phyloP scores from a whole-genome alignment of 1,140 invertebrate species.

The Brachionus rotundiformis region DNA sequence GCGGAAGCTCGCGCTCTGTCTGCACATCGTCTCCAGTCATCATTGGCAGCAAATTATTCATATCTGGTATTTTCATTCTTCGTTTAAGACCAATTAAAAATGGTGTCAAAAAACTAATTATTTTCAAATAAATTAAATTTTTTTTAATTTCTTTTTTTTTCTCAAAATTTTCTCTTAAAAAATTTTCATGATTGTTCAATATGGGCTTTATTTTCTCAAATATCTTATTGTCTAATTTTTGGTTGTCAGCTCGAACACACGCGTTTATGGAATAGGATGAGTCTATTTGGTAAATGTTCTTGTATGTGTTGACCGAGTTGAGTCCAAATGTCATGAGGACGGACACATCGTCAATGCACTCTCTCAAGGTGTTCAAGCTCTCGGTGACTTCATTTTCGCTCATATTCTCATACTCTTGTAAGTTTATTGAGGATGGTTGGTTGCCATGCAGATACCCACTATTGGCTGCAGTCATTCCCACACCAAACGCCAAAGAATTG shows the following conservation, averaged over 20 bases:
- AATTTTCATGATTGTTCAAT: slow-evolving; percentile 59
- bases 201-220: slow-evolving; percentile 61
- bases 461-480: slow-evolving; percentile 23
- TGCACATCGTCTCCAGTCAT: slow-evolving; percentile 61
- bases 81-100: slow-evolving; percentile 63
- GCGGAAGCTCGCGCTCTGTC: slow-evolving; percentile 63
- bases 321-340: slow-evolving; percentile 60
- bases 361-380: slow-evolving; percentile 57
- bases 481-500: slow-evolving; percentile 35
- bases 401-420: slow-evolving; percentile 56
- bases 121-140: slow-evolving; percentile 59
- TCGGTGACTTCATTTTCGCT: slow-evolving; percentile 58
- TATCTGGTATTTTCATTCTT: slow-evolving; percentile 63
- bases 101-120: slow-evolving; percentile 61
- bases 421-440: not conserved
- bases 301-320: slow-evolving; percentile 55
- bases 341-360: slow-evolving; percentile 58
- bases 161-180: slow-evolving; percentile 46
- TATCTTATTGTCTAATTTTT: slow-evolving; percentile 58
- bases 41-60: slow-evolving; percentile 57
- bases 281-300: slow-evolving; percentile 61
- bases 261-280: slow-evolving; percentile 58
- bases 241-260: slow-evolving; percentile 57
- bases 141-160: slow-evolving; percentile 52
- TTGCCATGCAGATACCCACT: slow-evolving; percentile 7